These are phyloP conservation scores for Megaustenia siamemsis DNA, from an alignment of 2,888 invertebrate genomes.

Conservation along the genomic window DNA sequence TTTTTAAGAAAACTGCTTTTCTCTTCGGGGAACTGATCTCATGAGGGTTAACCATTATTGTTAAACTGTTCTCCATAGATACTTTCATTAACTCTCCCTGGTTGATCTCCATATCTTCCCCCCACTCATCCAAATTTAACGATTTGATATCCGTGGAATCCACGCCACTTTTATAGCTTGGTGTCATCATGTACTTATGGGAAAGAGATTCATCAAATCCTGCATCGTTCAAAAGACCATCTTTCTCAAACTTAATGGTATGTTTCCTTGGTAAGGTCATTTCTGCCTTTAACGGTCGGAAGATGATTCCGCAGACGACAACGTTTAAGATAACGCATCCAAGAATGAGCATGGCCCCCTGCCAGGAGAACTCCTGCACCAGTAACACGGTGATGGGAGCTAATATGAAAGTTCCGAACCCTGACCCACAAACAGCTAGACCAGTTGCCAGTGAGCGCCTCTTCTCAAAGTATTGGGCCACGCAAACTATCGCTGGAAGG, in stretches of 20 bases:
- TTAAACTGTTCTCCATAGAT: no score
- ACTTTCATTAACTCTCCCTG: no score
- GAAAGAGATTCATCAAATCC: neutral
- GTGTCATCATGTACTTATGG: neutral
- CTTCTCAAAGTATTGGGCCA: constrained; percentile 97
- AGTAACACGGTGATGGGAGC: constrained; percentile 84
- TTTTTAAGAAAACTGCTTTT: no score
- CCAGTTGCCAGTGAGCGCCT: constrained; percentile 96
- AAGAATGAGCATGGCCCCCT: constrained; percentile 90
- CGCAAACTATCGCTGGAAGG: constrained; percentile 97
- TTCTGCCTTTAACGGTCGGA: constrained; percentile 88
- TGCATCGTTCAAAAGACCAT: neutral
- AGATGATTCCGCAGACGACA: constrained; percentile 92
- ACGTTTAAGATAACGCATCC: constrained; percentile 92
- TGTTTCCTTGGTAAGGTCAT: neutral
- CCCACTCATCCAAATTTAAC: no score
- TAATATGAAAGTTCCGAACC: constrained; percentile 95
- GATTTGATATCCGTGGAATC: neutral
- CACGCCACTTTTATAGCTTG: neutral
- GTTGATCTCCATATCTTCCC: no score
- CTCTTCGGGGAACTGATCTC: neutral
- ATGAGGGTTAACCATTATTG: neutral
- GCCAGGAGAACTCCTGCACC: constrained; percentile 89
- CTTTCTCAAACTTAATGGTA: neutral
- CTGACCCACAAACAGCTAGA: constrained; percentile 96